These are phyloP conservation scores for Oegoconia quadripuncta DNA, from an alignment of 2,888 invertebrate species.

Conservation along the genomic window DNA sequence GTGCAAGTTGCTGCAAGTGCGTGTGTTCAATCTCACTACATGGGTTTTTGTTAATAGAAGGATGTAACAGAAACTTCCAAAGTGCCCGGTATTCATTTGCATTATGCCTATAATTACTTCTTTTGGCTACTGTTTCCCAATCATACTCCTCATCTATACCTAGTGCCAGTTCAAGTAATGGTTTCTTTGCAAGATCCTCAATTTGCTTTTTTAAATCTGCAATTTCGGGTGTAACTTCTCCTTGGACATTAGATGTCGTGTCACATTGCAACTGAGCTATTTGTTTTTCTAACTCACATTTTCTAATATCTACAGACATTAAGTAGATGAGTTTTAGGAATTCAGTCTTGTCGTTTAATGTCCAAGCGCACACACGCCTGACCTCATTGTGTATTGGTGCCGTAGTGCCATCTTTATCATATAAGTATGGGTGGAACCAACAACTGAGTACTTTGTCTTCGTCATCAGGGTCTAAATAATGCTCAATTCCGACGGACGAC, in stretches of 20 bases:
- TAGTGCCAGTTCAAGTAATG: too few relatives aligned
- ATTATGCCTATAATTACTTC: constrained; percentile 76
- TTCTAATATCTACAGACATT: too few relatives aligned
- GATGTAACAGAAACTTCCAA: constrained; percentile 86
- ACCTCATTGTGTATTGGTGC: constrained; percentile 73
- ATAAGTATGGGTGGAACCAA: constrained; percentile 85
- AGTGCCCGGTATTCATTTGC: constrained; percentile 82
- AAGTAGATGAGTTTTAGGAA: constrained; percentile 72
- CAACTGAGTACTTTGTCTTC: too few relatives aligned
- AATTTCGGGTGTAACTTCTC: too few relatives aligned
- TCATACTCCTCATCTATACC: constrained; percentile 76
- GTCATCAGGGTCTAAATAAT: too few relatives aligned
- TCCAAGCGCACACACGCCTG: constrained; percentile 75
- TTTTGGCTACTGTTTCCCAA: constrained; percentile 77
- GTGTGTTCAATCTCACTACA: constrained; percentile 53
- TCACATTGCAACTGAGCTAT: too few relatives aligned
- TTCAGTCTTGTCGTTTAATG: constrained; percentile 75
- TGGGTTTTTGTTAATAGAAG: constrained; percentile 77
- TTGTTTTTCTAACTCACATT: too few relatives aligned
- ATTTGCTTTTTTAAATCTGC: too few relatives aligned
- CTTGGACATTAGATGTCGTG: too few relatives aligned
- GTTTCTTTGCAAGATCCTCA: too few relatives aligned
- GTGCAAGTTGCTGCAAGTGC: constrained; percentile 41
- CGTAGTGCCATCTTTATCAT: constrained; percentile 75
- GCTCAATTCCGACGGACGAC: too few relatives aligned